Percentiles rank a stretch among this genome's conserved stretches.
These are phyloP conservation scores for Oscheius sp. DNA, from an alignment of 2,888 invertebrate species.

Conservation along the genomic window DNA sequence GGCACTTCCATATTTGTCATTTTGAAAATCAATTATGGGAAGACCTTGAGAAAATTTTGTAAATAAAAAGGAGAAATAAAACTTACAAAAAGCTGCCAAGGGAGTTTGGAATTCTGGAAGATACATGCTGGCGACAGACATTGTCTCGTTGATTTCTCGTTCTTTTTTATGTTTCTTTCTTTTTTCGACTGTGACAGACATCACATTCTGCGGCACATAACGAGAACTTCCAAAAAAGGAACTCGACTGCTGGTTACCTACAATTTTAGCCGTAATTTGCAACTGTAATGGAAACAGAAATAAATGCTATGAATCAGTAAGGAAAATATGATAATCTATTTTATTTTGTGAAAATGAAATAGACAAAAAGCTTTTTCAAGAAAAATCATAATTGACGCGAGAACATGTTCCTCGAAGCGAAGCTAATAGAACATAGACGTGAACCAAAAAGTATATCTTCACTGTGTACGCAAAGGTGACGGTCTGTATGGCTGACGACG, in stretches of 20 bases:
- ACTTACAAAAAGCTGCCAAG: slow-evolving; percentile 52
- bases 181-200: neutral
- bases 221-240: neutral
- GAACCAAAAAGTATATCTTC: no score
- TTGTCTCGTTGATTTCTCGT: neutral
- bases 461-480: no score
- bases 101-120: slow-evolving; percentile 39
- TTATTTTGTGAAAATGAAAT: neutral
- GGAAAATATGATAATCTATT: neutral
- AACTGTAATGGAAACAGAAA: neutral
- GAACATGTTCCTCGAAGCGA: no score
- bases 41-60: slow-evolving; percentile 37
- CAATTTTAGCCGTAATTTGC: neutral
- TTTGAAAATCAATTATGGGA: slow-evolving; percentile 50
- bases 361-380: neutral
- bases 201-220: slow-evolving; percentile 19
- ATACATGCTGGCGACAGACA: slow-evolving; percentile 37
- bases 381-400: no score
- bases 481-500: no score
- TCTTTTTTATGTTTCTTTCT: neutral
- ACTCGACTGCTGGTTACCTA: neutral
- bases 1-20: slow-evolving; percentile 49
- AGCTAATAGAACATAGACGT: no score
- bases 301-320: no score
- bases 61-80: neutral